Conservation (phyloP, 35 echinoderm and acorn worm genomes). For the Anneissia japonica region DNA sequence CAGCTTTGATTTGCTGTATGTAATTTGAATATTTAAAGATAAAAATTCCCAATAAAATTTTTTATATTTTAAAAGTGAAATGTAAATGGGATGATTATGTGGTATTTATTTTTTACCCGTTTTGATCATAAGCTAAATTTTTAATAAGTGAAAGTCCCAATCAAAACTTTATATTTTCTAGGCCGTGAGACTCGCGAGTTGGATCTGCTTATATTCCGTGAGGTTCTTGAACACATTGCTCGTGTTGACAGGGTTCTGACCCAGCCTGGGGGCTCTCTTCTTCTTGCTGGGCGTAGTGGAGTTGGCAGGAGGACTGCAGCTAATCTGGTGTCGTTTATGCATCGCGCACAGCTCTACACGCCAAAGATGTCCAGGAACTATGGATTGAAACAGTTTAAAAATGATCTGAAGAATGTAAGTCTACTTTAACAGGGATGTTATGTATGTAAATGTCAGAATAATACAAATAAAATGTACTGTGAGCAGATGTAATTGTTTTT, state of each 20-base stretch:
- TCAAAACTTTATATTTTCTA: slow-evolving; percentile 12
- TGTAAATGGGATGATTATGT: not conserved
- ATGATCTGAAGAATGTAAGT: slow-evolving; percentile 86
- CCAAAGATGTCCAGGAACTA: slow-evolving; percentile 73
- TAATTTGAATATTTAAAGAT: too few relatives aligned
- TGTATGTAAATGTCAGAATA: too few relatives aligned
- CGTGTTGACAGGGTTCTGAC: slow-evolving; percentile 77
- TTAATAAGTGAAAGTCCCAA: not conserved
- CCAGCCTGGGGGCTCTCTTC: slow-evolving; percentile 84
- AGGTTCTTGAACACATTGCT: slow-evolving; percentile 80
- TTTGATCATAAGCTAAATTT: not conserved
- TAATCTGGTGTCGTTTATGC: slow-evolving; percentile 60
- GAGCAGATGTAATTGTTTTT: too few relatives aligned
- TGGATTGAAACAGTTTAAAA: slow-evolving; percentile 87
- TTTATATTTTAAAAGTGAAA: not conserved
- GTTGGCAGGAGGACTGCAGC: slow-evolving; percentile 82
- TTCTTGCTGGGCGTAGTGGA: slow-evolving; percentile 82
- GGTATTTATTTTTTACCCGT: not conserved
- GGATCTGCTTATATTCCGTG: slow-evolving; percentile 77
- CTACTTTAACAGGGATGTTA: too few relatives aligned
- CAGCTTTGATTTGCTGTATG: too few relatives aligned
- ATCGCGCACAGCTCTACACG: slow-evolving; percentile 72
- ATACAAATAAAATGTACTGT: too few relatives aligned
- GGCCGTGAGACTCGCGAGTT: slow-evolving; percentile 88
- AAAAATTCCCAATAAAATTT: not conserved